phyloP scores from a whole-genome alignment of 1,140 invertebrate species.

The Pygmarrhopalites habei region DNA sequence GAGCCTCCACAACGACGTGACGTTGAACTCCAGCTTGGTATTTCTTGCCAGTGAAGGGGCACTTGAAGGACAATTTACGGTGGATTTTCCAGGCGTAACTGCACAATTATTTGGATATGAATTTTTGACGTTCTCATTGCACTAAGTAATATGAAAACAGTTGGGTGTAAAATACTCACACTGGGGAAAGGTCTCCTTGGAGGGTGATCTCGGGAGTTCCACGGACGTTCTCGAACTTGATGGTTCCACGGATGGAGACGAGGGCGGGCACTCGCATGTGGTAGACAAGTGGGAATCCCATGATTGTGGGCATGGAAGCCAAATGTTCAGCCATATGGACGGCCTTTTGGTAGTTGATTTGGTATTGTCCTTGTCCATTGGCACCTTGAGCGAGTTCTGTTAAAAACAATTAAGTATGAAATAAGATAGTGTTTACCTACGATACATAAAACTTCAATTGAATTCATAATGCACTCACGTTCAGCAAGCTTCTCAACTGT shows the following conservation, averaged over 20 bases:
- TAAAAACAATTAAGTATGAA: background rate
- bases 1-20: slow-evolving; percentile 30
- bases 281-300: slow-evolving; percentile 33
- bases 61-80: slow-evolving; percentile 31
- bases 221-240: slow-evolving; percentile 15
- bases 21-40: slow-evolving; percentile 31
- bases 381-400: background rate
- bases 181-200: slow-evolving; percentile 30
- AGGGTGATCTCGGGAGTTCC: slow-evolving; percentile 10
- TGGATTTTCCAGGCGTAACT: slow-evolving; percentile 34
- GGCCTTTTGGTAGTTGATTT: slow-evolving; percentile 34
- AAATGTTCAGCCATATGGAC: slow-evolving; percentile 24
- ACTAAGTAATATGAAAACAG: background rate
- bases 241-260: slow-evolving; percentile 32
- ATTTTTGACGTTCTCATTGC: too few species aligned
- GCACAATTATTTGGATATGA: too few species aligned
- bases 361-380: slow-evolving; percentile 2
- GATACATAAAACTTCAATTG: background rate
- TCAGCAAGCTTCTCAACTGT: slow-evolving; percentile 7
- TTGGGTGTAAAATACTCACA: too few species aligned
- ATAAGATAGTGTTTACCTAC: background rate
- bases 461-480: slow-evolving; percentile 13
- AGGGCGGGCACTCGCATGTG: slow-evolving; percentile 24
- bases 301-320: slow-evolving; percentile 27
- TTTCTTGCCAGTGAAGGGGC: slow-evolving; percentile 31